A percentile compares a stretch with the other conserved stretches of the same genome.
phyloP scores from a whole-genome alignment of 2,797 vertebrate genomes.

The Clarias fuscus region DNA sequence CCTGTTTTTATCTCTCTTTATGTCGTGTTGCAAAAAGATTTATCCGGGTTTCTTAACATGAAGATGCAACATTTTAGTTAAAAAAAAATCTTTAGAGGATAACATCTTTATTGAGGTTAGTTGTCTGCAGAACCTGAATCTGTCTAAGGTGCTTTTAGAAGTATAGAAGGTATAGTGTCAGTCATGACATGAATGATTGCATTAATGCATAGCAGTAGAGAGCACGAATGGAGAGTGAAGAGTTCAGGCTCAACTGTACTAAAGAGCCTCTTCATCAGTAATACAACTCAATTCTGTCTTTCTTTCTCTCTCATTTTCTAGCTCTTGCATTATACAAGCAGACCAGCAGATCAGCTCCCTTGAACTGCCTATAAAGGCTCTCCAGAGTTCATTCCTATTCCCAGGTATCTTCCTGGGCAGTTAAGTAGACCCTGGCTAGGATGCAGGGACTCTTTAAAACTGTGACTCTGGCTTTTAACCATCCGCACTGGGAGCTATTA shows the following conservation, averaged over 20 bases:
- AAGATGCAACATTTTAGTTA: neutral
- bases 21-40: neutral
- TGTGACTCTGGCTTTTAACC: slow-evolving; percentile 77
- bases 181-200: slow-evolving; percentile 3
- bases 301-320: slow-evolving; percentile 38
- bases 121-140: neutral
- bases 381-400: slow-evolving; percentile 65
- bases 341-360: slow-evolving; percentile 62
- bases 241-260: slow-evolving; percentile 37
- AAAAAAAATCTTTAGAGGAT: neutral
- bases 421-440: slow-evolving; percentile 68
- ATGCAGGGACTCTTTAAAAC: slow-evolving; percentile 71
- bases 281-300: slow-evolving; percentile 65
- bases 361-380: slow-evolving; percentile 69
- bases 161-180: neutral
- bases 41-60: neutral
- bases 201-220: slow-evolving; percentile 40
- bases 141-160: slow-evolving; percentile 19
- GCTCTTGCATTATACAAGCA: slow-evolving; percentile 63
- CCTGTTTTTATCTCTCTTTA: neutral
- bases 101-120: neutral
- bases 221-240: slow-evolving; percentile 7
- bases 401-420: slow-evolving; percentile 71
- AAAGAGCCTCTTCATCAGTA: slow-evolving; percentile 59
- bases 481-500: slow-evolving; percentile 70